Evolutionary conservation across 2,797 vertebrate species (phyloP).

Genomic region (Arctocebus calabarensis): DNA sequence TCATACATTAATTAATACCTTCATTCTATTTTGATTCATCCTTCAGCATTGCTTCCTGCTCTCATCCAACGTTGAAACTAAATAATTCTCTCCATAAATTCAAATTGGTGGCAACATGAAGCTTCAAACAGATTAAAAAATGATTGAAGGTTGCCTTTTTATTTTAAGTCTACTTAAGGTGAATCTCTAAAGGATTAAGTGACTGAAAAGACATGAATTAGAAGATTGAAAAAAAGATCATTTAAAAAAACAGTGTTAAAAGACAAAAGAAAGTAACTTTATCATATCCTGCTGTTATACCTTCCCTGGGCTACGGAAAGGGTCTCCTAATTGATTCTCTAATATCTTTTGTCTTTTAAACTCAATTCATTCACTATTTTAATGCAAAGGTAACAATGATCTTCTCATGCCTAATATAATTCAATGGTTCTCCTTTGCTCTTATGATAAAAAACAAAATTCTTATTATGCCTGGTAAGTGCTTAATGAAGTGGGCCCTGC

Average conservation of each 20-base stretch:
- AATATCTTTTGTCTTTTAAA: neutral
- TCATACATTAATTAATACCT: constrained; percentile 59
- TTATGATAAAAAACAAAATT: neutral
- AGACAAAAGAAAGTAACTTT: neutral
- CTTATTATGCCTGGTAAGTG: neutral
- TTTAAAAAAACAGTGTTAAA: neutral
- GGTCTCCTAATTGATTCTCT: neutral
- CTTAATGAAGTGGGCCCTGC: accelerated
- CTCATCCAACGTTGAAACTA: constrained; percentile 26
- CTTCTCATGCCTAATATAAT: neutral
- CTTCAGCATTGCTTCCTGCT: constrained; percentile 45
- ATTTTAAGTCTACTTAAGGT: neutral
- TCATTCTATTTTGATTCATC: constrained; percentile 62
- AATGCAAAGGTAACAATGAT: neutral
- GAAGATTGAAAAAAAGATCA: neutral
- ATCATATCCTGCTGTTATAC: neutral
- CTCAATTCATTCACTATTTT: neutral
- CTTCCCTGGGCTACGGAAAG: neutral
- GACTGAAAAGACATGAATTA: neutral
- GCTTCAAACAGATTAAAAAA: constrained; percentile 41
- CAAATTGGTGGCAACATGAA: neutral
- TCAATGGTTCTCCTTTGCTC: neutral
- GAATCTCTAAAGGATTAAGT: constrained; percentile 36
- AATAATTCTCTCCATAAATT: constrained; percentile 60
- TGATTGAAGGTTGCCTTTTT: neutral